Evolutionary conservation across 2,888 invertebrate species (phyloP).

Genomic region (Caenorhabditis virilis): DNA sequence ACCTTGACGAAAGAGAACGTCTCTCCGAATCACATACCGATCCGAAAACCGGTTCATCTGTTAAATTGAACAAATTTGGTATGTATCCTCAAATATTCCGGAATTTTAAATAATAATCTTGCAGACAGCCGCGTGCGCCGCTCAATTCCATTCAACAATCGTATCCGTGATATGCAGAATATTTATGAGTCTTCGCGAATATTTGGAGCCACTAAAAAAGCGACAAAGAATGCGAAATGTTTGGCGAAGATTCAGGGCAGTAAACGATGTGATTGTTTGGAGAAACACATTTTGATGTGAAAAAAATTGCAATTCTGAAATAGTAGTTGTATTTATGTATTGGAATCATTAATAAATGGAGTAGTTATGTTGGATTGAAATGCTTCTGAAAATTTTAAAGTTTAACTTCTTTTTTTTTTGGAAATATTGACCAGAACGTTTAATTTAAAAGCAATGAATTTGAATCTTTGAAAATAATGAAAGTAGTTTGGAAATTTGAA

Average conservation of each 20-base stretch:
- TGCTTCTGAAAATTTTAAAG: too few relatives aligned
- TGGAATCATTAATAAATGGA: too few relatives aligned
- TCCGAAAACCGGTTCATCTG: constrained; percentile 14
- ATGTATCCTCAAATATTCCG: background rate
- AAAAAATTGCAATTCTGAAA: too few relatives aligned
- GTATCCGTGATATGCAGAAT: constrained; percentile 26
- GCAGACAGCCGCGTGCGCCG: constrained; percentile 27
- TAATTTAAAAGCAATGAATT: too few relatives aligned
- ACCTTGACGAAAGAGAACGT: constrained; percentile 62
- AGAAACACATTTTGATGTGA: constrained; percentile 45
- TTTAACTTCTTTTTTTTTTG: too few relatives aligned
- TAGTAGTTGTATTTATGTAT: too few relatives aligned
- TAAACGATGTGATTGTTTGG: constrained; percentile 57
- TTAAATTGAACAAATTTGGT: constrained; percentile 36
- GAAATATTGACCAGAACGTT: background rate
- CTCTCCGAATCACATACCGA: constrained; percentile 32
- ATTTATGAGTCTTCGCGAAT: constrained; percentile 22
- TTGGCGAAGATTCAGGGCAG: constrained; percentile 18
- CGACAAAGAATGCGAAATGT: constrained; percentile 5
- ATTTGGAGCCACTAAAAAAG: background rate
- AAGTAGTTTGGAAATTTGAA: too few relatives aligned
- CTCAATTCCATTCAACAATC: constrained; percentile 21
- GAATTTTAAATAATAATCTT: background rate
- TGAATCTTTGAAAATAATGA: too few relatives aligned
- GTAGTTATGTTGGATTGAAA: too few relatives aligned